Base-by-base conservation (phyloP, 1,140 invertebrate species). In the Plectrocnemia conspersa region DNA sequence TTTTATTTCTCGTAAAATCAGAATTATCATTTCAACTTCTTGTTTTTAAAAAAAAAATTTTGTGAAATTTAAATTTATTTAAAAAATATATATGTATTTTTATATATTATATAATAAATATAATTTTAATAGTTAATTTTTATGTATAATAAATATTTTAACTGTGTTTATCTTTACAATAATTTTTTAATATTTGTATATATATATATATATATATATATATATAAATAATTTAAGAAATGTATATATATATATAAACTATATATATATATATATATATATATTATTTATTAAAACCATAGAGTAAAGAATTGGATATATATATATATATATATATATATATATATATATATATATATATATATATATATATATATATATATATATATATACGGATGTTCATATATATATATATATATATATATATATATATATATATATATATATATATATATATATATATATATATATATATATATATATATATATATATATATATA, bases 291-390 rank as follows among this genome's bases (percentile, higher is more conserved):
- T 38, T 9, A 11, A 38, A 29, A 29, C n/a, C n/a, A n/a, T 11
- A 38, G 6, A 10, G 16, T 38, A 15, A 11, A 38, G 7, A 6
- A 11, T 38, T 38, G 16, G 7, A 38, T 38, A 38, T 16, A 38
- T 9, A 38, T 38, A 38, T 38, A 38, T 38, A 38, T 38, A 38
- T 38, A 38, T 38, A 38, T 38, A 38, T 38, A 38, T 38, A 38
- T 38, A 38, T 38, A 38, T 38, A 38, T 38, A 38, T 38, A 38
- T 38, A 38, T 38, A 38, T 38, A 38, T 38, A 38, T 38, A 38
- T 38, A 38, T 38, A 38, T 11, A 38, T 16, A 38, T 11, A 38
- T 38, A 38, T 38, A 38, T 16, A 9, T 11, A 38, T 38, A 11
- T 38, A 38, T 38, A 38, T 38, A 9, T 38, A 38, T 38, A 38